Percentiles rank a stretch among this genome's conserved stretches.
phyloP scores from a whole-genome alignment of 1,140 invertebrate species.

The Monochamus saltuarius region DNA sequence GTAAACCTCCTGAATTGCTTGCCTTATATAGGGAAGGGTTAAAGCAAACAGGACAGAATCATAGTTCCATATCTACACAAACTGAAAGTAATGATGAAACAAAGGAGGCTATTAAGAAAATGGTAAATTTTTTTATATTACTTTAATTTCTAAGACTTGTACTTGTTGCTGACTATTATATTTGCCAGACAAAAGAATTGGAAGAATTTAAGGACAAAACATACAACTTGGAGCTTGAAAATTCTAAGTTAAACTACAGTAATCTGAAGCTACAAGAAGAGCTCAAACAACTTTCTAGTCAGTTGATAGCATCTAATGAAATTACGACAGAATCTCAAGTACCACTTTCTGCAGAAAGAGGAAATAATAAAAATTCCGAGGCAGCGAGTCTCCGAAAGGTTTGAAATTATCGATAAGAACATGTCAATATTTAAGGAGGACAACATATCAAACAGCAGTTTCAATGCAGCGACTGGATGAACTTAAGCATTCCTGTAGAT shows the following conservation, averaged over 20 bases:
- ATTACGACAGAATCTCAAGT: not conserved
- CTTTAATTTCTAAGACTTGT: no score
- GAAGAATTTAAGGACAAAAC: slow-evolving; percentile 7
- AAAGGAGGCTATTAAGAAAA: slow-evolving; percentile 51
- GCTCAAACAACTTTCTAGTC: slow-evolving; percentile 6
- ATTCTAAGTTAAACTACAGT: not conserved
- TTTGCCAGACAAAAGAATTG: not conserved
- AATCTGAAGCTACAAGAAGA: slow-evolving; percentile 9
- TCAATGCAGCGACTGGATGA: slow-evolving; percentile 46
- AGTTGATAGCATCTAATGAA: not conserved
- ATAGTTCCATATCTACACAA: slow-evolving; percentile 49
- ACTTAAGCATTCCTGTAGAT: slow-evolving; percentile 31
- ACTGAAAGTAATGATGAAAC: slow-evolving; percentile 52
- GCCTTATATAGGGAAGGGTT: slow-evolving; percentile 74
- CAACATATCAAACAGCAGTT: slow-evolving; percentile 46
- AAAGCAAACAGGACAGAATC: slow-evolving; percentile 53
- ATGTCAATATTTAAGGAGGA: slow-evolving; percentile 35
- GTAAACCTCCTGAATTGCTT: slow-evolving; percentile 75
- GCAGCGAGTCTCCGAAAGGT: slow-evolving; percentile 49
- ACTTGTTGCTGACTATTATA: no score
- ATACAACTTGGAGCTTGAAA: slow-evolving; percentile 4
- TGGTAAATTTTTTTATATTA: slow-evolving; percentile 36
- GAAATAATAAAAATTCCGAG: slow-evolving; percentile 30
- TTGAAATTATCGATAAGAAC: slow-evolving; percentile 50
- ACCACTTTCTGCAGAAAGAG: not conserved